These are phyloP conservation scores for Thymelicus lineola DNA, from an alignment of 2,888 invertebrate genomes.

Conservation along the genomic window DNA sequence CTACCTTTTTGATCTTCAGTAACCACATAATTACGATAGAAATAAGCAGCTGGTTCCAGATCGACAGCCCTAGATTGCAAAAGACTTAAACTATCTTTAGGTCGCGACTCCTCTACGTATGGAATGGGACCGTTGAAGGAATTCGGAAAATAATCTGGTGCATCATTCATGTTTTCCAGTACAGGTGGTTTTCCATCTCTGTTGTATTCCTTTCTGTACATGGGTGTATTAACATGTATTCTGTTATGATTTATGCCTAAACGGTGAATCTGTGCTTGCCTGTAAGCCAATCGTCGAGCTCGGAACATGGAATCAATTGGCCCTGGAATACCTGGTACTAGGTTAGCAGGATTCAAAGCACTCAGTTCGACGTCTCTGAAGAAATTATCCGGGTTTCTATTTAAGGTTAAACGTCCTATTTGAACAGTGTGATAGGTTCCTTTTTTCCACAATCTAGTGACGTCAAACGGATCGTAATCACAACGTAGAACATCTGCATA, in stretches of 20 bases:
- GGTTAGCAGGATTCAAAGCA: conserved; percentile 63
- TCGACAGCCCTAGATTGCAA: conserved; percentile 57
- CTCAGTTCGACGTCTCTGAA: conserved; percentile 59
- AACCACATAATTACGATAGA: conserved; percentile 84
- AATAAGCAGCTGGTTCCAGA: conserved; percentile 87
- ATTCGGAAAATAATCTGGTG: conserved; percentile 97
- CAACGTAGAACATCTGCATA: conserved; percentile 53
- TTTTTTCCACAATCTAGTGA: conserved; percentile 65
- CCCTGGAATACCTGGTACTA: conserved; percentile 72
- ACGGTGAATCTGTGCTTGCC: conserved; percentile 64
- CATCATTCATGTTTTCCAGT: conserved; percentile 91
- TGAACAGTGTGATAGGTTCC: conserved; percentile 61
- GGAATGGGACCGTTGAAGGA: conserved; percentile 94
- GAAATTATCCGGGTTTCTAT: conserved; percentile 60
- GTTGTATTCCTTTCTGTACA: conserved; percentile 57
- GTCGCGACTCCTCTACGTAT: conserved; percentile 74
- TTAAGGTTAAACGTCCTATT: conserved; percentile 60
- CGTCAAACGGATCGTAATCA: conserved; percentile 68
- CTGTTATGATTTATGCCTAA: conserved; percentile 64
- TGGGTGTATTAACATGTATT: conserved; percentile 61
- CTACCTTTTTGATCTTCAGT: conserved; percentile 45
- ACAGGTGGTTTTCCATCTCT: conserved; percentile 86
- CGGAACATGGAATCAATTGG: conserved; percentile 62
- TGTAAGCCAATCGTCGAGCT: conserved; percentile 58
- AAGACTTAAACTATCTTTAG: conserved; percentile 51